A percentile compares a stretch with the other conserved stretches of the same genome.
phyloP scores from a whole-genome alignment of 2,888 invertebrate genomes.

The Cheilosia vernalis region DNA sequence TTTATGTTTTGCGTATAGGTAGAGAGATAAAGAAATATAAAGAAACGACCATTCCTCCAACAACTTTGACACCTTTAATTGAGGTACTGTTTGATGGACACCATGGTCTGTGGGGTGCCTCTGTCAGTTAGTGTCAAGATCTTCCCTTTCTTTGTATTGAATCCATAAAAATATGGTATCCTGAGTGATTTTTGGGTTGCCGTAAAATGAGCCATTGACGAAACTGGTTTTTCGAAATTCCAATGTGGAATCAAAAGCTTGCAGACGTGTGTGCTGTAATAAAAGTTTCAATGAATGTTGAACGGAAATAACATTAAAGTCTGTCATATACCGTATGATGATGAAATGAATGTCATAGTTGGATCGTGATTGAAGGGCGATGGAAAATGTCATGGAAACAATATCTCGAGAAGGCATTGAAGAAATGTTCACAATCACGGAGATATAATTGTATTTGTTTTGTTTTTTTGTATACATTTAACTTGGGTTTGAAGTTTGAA shows the following conservation, averaged over 20 bases:
- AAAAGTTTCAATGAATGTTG: slow-evolving; percentile 10
- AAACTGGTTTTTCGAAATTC: slow-evolving; percentile 20
- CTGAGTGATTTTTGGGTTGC: slow-evolving; percentile 21
- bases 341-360: not conserved
- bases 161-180: slow-evolving; percentile 52
- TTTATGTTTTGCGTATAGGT: not conserved
- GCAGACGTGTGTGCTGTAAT: slow-evolving; percentile 32
- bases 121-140: not conserved
- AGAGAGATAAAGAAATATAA: slow-evolving; percentile 28
- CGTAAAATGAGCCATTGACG: not conserved
- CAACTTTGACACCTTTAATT: slow-evolving; percentile 74
- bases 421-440: no score
- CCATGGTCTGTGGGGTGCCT: slow-evolving; percentile 41
- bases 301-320: not conserved
- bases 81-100: slow-evolving; percentile 65
- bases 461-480: no score
- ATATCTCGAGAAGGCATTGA: no score
- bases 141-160: slow-evolving; percentile 3
- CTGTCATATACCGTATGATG: not conserved
- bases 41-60: slow-evolving; percentile 57
- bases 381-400: no score
- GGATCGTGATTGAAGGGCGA: not conserved
- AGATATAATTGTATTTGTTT: no score
- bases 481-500: no score
- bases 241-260: slow-evolving; percentile 31